Evolutionary conservation across 2,113 vertebrate genomes (phyloP), one percentile per base, ranked within the genome.

Genomic region (Solea senegalensis): DNA sequence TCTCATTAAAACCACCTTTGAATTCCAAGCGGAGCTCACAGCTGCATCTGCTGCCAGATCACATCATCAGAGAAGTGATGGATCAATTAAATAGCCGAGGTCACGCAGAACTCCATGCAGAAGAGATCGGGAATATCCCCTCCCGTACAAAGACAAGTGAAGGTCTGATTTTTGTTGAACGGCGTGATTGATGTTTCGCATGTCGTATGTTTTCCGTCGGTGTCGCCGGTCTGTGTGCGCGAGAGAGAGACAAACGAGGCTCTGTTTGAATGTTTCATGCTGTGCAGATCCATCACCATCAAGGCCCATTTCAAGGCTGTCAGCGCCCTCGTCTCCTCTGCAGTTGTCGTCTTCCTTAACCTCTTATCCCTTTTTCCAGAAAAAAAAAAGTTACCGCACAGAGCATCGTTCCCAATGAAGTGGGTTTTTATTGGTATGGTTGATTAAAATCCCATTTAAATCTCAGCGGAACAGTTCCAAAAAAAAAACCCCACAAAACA

Each of bases 281-380:
- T 48, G 13, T 61, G n/a, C 46, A 48, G 46, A 77, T 82, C 55
- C 54, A 69, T 82, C 65, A 74, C 44, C 55, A 82, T 82, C 69
- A 78, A 64, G 67, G 59, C 43, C 57, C 55, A 50, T 77, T 72
- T 69, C 41, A 16, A 55, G 44, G 60, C 51, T 74, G 61, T 69
- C 70, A 74, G 65, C 56, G 54, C 26, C 16, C 27, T 60, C 43
- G 61, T 69, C 39, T 49, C 49, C 28, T 68, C 46, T 16, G 53
- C 11, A 45, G 21, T 46, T 55, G 8, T 51, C 49, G 8, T 8
- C 41, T 50, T 44, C 56, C 34, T 65, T 46, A 56, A 41, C 62
- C 48, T 39, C 64, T 48, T 43, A 40, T 12, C 16, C 45, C 9
- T 59, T 21, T 58, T 55, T 28, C 27, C 11, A 4, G 44, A 46